Evolutionary conservation across 2,113 vertebrate genomes (phyloP).

Genomic region (Cacatua alba): DNA sequence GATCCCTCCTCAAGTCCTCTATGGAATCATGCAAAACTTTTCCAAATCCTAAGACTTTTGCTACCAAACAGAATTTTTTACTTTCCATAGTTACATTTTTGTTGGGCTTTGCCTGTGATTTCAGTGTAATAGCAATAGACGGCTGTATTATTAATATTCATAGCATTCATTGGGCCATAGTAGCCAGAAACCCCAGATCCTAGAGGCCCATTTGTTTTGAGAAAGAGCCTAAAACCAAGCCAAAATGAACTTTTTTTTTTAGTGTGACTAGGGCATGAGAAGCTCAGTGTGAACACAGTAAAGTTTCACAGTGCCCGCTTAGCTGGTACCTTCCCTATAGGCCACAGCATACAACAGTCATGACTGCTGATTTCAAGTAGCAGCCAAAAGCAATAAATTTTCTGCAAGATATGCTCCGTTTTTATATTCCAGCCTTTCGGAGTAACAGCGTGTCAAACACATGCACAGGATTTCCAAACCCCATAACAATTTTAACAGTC

Average conservation of each 20-base stretch:
- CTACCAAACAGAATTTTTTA: neutral
- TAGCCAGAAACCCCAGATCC: neutral
- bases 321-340: neutral
- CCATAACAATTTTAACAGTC: neutral
- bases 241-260: neutral
- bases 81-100: neutral
- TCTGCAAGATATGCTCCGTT: neutral
- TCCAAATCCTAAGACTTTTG: neutral
- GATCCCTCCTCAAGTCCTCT: neutral
- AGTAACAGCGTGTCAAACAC: neutral
- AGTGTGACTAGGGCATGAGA: neutral
- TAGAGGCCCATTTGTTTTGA: neutral
- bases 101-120: neutral
- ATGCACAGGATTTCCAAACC: constrained; percentile 10
- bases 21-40: neutral
- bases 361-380: neutral
- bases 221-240: neutral
- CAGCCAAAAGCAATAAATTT: constrained; percentile 6
- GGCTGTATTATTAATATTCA: neutral
- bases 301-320: neutral
- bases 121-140: neutral
- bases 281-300: neutral
- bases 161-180: neutral
- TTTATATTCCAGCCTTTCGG: neutral
- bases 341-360: neutral